Percentiles rank a stretch among this genome's conserved stretches.
Evolutionary conservation across 2,797 vertebrate genomes (phyloP).

Genomic region (Poecilia picta): DNA sequence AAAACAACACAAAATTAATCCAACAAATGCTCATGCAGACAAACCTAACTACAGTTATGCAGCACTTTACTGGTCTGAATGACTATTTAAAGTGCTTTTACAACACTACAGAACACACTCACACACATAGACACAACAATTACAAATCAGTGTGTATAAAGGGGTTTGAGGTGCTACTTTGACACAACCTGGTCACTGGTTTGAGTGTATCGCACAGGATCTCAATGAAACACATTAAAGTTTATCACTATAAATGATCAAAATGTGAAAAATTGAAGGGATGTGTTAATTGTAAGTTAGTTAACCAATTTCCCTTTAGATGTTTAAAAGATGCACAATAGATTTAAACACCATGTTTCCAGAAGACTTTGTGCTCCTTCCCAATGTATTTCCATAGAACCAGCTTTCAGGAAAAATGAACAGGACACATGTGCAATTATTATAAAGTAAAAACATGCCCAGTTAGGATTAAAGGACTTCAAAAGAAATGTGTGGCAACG

Average conservation of each 20-base stretch:
- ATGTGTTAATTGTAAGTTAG: background rate
- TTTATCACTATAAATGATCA: background rate
- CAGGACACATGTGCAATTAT: background rate
- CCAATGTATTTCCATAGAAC: constrained; percentile 13
- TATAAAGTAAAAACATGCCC: constrained; percentile 31
- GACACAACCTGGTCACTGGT: background rate
- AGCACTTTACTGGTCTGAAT: background rate
- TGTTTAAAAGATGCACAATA: constrained; percentile 34
- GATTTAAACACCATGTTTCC: constrained; percentile 10
- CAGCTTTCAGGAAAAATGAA: constrained; percentile 20
- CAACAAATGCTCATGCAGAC: no score
- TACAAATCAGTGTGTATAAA: no score
- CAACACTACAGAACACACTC: background rate
- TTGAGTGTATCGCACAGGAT: background rate
- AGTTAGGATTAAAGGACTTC: constrained; percentile 12
- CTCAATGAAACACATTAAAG: background rate
- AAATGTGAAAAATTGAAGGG: no score
- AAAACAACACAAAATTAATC: constrained; percentile 16
- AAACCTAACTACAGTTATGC: background rate
- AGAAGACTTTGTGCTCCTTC: constrained; percentile 14
- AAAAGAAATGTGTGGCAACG: constrained; percentile 24
- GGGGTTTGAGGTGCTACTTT: background rate
- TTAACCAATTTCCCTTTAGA: background rate
- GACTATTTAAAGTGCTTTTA: background rate
- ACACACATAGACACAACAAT: background rate